These are phyloP conservation scores for Leptinotarsa texana DNA, from an alignment of 1,140 invertebrate species.

Conservation along the genomic window DNA sequence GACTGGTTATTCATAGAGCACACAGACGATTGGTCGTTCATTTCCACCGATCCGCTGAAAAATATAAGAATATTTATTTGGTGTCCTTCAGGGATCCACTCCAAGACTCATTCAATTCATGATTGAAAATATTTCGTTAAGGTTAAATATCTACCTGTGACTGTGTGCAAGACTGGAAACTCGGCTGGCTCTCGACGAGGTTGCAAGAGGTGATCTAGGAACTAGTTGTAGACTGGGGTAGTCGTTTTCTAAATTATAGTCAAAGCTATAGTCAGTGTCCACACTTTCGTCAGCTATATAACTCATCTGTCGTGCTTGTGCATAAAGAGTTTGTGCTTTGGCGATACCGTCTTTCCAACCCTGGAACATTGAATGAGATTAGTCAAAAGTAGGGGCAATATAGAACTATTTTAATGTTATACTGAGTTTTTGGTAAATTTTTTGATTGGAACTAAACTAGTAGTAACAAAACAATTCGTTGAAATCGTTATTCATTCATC, in stretches of 20 bases:
- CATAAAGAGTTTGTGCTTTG: slow-evolving; percentile 69
- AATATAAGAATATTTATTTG: background rate
- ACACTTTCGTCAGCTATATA: slow-evolving; percentile 49
- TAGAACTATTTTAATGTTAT: too few relatives aligned
- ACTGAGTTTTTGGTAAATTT: too few relatives aligned
- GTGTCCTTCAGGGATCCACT: background rate
- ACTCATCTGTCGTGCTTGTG: slow-evolving; percentile 60
- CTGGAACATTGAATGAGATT: slow-evolving; percentile 42
- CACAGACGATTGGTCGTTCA: slow-evolving; percentile 63
- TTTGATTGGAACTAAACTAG: too few relatives aligned
- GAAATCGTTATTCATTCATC: too few relatives aligned
- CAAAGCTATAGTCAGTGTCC: slow-evolving; percentile 56
- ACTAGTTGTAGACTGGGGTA: slow-evolving; percentile 53
- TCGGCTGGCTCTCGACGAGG: slow-evolving; percentile 58
- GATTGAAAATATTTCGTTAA: background rate
- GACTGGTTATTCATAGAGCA: slow-evolving; percentile 53
- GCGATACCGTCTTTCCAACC: slow-evolving; percentile 68
- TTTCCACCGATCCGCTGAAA: slow-evolving; percentile 73
- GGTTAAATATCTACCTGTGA: slow-evolving; percentile 57
- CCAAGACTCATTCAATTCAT: background rate
- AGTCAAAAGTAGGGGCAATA: background rate
- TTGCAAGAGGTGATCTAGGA: slow-evolving; percentile 51
- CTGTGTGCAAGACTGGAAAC: slow-evolving; percentile 69
- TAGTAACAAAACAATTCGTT: too few relatives aligned
- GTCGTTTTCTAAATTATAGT: slow-evolving; percentile 56